Base-by-base conservation (phyloP, 2,888 invertebrate genomes). In the Penaeus monodon region DNA sequence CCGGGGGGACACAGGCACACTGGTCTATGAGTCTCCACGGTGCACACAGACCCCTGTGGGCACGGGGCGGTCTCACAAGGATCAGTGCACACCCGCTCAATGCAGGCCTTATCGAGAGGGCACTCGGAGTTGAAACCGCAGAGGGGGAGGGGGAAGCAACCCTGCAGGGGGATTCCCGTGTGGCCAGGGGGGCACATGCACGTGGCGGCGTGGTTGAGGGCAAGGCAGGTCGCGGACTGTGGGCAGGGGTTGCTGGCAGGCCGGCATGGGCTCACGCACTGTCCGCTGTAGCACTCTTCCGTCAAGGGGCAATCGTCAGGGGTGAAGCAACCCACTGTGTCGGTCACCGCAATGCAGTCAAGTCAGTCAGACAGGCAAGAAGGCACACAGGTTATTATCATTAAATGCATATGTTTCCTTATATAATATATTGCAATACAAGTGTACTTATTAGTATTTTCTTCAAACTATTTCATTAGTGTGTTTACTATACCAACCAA, bases 111-210 rank as follows among this genome's bases (percentile, higher is more conserved):
- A 83, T 91, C 91, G 24, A 89, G 88, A 17, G 92, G 91, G 77
- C 92, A 92, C 57, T 91, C 91, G 12, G 91, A 89, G 87, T 91
- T 89, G 64, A 81, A 79, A 7, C 81, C 81, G 79, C 91, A 91
- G 22, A 74, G 38, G 27, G 89, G 88, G 29, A 88, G 73, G 6
- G 88, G 84, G 20, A 83, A 64, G 76, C 90, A 90, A n/a, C 89
- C 89, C 66, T 85, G 73, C 14, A 90, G 80, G 33, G 90, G 89
- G 38, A 90, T 66, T 17, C 97, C 97, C 92, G 96, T 96, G 92
- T 95, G 97, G 22, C 98, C 97, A n/a, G 95, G 94, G 92, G 96
- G 95, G 92, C 98, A 98, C 94, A 96, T 95, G 92, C 98, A 98
- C 24, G 88, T 87, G 68, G 90, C 90, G 29, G 88, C 78, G 70